Evolutionary conservation across 2,113 vertebrate genomes (phyloP).

Genomic region (Vulpes ferrilata): DNA sequence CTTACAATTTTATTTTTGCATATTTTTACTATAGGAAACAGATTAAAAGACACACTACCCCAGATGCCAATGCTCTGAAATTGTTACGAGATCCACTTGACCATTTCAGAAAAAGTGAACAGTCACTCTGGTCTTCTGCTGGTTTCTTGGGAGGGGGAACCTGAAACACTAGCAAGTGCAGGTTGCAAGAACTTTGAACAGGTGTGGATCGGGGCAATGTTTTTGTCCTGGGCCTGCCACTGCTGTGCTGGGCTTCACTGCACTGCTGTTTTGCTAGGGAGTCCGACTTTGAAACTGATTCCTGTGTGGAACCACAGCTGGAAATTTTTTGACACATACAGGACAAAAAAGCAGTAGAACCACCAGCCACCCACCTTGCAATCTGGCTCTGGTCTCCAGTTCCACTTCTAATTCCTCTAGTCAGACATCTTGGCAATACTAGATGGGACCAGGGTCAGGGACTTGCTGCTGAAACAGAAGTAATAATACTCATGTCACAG

Average conservation of each 20-base stretch:
- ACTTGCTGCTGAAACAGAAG: constrained; percentile 34
- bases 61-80: not conserved
- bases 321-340: not conserved
- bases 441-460: not conserved
- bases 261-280: not conserved
- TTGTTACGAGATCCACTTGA: not conserved
- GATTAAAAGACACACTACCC: not conserved
- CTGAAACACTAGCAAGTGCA: not conserved
- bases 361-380: not conserved
- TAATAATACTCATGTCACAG: constrained; percentile 23
- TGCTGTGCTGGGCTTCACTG: not conserved
- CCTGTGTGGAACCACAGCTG: not conserved
- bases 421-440: constrained; percentile 48
- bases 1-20: not conserved
- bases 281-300: not conserved
- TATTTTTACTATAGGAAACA: not conserved
- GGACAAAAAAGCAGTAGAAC: not conserved
- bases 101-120: not conserved
- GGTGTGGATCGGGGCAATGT: not conserved
- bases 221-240: not conserved
- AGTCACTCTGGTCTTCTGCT: not conserved
- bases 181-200: not conserved
- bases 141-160: not conserved
- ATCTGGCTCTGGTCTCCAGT: not conserved
- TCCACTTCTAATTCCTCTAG: not conserved